A percentile compares a stretch with the other conserved stretches of the same genome.
Conservation (phyloP, 2,113 vertebrate species). For the Petrocephalus microphthalmus region DNA sequence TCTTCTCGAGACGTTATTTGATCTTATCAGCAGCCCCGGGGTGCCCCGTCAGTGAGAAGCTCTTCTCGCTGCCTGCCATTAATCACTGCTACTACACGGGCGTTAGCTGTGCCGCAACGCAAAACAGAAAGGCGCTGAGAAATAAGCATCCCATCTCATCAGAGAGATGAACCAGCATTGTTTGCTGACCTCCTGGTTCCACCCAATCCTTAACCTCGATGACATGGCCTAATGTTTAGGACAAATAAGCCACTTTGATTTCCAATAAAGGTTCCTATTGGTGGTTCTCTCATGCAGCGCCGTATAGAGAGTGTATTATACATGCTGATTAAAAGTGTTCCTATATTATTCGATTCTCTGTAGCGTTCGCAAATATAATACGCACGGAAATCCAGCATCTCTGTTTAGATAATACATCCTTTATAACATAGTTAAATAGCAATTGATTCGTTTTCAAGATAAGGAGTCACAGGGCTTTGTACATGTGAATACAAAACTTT, state of each 20-base stretch:
- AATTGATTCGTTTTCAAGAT: neutral
- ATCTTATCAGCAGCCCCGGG: conserved; percentile 16
- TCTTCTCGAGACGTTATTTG: conserved; percentile 9
- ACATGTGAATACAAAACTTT: neutral
- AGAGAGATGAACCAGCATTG: neutral
- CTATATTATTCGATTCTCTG: neutral
- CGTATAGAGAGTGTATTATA: neutral
- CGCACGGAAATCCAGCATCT: neutral
- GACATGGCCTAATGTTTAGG: neutral
- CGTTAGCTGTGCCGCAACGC: neutral
- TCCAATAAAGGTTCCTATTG: neutral
- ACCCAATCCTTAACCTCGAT: neutral
- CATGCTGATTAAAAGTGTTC: neutral
- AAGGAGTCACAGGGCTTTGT: neutral
- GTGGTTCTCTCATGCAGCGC: neutral
- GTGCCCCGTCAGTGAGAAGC: neutral
- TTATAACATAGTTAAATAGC: neutral
- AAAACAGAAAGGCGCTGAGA: neutral
- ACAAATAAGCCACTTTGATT: neutral
- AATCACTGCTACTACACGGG: conserved; percentile 13
- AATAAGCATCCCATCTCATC: neutral
- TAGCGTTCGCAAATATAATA: neutral
- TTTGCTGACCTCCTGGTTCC: neutral
- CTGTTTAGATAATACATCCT: neutral
- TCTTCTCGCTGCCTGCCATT: neutral